A percentile compares a stretch with the other conserved stretches of the same genome.
Evolutionary conservation across 2,797 vertebrate species (phyloP).

Genomic region (Kryptopterus vitreolus): DNA sequence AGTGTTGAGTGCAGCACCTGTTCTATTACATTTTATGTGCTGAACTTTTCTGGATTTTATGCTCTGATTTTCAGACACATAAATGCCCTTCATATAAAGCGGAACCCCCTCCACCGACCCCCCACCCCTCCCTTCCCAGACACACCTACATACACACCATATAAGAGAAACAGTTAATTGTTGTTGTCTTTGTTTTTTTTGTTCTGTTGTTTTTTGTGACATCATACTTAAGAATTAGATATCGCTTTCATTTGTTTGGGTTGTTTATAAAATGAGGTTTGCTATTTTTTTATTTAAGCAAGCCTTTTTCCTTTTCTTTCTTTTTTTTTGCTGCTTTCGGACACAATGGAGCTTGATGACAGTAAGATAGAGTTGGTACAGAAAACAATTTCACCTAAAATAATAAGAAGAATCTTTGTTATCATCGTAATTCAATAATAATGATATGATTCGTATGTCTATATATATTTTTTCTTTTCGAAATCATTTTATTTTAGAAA

Average conservation of each 20-base stretch:
- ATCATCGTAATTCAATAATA: not conserved
- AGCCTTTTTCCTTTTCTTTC: no score
- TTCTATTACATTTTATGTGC: slow-evolving; percentile 2
- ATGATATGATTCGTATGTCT: not conserved
- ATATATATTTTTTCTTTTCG: not conserved
- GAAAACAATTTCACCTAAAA: no score
- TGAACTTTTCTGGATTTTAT: not conserved
- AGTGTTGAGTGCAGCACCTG: slow-evolving; percentile 9
- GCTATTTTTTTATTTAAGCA: no score
- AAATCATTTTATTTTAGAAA: slow-evolving; percentile 8
- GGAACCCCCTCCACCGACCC: no score
- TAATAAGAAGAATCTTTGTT: slow-evolving; percentile 13
- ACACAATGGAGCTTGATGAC: not conserved
- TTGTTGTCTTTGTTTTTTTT: not conserved
- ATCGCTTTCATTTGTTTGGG: no score
- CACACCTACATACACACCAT: no score
- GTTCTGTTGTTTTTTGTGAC: not conserved
- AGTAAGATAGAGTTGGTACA: no score
- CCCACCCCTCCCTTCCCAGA: no score
- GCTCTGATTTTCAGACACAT: not conserved
- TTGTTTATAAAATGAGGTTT: no score
- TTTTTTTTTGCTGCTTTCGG: not conserved
- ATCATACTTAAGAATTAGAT: not conserved
- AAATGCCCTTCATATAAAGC: no score
- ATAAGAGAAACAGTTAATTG: not conserved